Percentiles rank a stretch among this genome's conserved stretches.
Evolutionary conservation across 2,888 invertebrate genomes (phyloP).

Genomic region (Pammene aurita): DNA sequence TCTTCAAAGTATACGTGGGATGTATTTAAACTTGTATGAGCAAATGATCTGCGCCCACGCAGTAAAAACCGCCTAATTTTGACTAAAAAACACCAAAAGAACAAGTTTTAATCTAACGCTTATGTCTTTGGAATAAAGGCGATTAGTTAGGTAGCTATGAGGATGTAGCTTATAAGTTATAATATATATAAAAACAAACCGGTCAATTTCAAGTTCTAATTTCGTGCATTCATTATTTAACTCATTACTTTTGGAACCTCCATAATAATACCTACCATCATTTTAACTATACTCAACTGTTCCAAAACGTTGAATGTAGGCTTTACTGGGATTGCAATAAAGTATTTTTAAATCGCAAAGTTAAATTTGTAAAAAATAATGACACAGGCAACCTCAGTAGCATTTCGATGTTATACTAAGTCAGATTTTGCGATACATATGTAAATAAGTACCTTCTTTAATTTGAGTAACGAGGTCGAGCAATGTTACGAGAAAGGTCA

Average conservation of each 20-base stretch:
- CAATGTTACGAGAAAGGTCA: conserved; percentile 30
- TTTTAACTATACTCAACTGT: background rate
- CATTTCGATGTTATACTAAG: conserved; percentile 35
- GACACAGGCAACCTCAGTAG: conserved; percentile 27
- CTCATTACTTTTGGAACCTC: conserved; percentile 29
- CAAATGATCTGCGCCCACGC: background rate
- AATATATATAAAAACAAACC: conserved; percentile 20
- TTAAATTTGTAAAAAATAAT: conserved; percentile 20
- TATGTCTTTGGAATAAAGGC: background rate
- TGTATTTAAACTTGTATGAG: background rate
- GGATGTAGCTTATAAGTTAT: background rate
- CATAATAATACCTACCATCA: conserved; percentile 34
- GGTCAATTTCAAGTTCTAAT: conserved; percentile 40
- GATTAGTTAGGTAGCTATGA: background rate
- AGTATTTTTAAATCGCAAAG: background rate
- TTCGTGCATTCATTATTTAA: conserved; percentile 40
- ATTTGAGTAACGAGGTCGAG: conserved; percentile 31
- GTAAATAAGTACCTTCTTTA: conserved; percentile 1
- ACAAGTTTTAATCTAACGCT: background rate
- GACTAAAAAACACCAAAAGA: background rate
- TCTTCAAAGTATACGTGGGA: background rate
- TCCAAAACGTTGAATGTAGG: background rate
- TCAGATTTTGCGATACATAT: conserved; percentile 31
- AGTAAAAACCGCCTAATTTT: background rate
- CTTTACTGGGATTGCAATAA: background rate